Evolutionary conservation across 2,113 vertebrate species (phyloP), one percentile per base, ranked within the genome.

Genomic region (Scophthalmus maximus): DNA sequence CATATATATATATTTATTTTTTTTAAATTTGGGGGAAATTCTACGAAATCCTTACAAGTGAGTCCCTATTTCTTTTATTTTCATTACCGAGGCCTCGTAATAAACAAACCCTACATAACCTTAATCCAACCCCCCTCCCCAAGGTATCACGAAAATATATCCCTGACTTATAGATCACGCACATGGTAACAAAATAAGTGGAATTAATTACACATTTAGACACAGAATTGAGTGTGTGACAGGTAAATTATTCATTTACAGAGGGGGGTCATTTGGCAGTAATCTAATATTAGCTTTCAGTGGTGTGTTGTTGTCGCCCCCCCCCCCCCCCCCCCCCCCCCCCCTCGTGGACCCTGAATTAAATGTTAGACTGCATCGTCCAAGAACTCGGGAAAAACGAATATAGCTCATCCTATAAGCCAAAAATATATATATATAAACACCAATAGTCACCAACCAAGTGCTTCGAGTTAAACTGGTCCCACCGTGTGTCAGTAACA

Each of bases 231-330:
- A 96, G 92, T 93, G 94, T 92, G 92, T 92, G 94, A 93, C 89
- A 89, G 87, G 90, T 87, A 95, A 95, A 95, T 95, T 87, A 95
- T 94, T 95, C 90, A 95, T 96, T 95, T 96, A 96, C 95, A 97
- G 82, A 90, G 49, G 53, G 49, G 53, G 93, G 90, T 91, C 94
- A 93, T 95, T 95, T 94, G 90, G 94, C 93, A 95, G 92, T 96
- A 94, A 95, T 95, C 91, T 94, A 96, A 95, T 94, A 93, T 95
- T 92, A 95, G 92, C 92, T 95, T 93, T 94, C 93, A 73, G 67
- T 53, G 44, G 90, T 88, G 92, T 92, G 87, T 88, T 78, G 79
- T 81, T 78, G n/a, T n/a, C n/a, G n/a, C n/a, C n/a, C n/a, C n/a
- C n/a, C n/a, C n/a, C n/a, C n/a, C n/a, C n/a, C n/a, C n/a, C n/a